phyloP scores from a whole-genome alignment of 64 coral and sea anemone species.

The Dendrophyllia cribrosa region DNA sequence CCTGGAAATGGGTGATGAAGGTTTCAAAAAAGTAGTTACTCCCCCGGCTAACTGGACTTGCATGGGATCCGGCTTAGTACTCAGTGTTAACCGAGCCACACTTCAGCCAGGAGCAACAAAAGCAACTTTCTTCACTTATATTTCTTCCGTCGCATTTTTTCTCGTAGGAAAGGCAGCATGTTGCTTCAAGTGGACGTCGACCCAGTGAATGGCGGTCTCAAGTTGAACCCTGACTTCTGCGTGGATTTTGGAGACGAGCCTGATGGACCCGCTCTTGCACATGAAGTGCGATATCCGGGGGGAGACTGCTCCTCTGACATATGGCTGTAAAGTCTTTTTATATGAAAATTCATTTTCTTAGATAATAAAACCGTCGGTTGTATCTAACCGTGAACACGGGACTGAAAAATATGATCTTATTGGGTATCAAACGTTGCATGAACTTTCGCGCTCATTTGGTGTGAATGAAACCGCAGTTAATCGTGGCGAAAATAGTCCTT shows the following conservation, averaged over 20 bases:
- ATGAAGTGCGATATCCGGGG: slow-evolving; percentile 96
- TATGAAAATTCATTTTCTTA: neutral
- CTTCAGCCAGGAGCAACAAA: neutral
- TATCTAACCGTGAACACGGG: too few relatives aligned
- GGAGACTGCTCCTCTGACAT: slow-evolving; percentile 99
- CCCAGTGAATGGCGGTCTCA: slow-evolving; percentile 81
- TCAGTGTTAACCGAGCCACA: too few relatives aligned
- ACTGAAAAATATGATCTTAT: too few relatives aligned
- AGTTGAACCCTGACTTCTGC: slow-evolving; percentile 91
- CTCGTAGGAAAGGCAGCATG: slow-evolving; percentile 84
- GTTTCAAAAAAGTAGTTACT: too few relatives aligned
- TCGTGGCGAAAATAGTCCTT: too few relatives aligned
- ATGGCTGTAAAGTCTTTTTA: slow-evolving; percentile 66
- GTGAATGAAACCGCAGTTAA: too few relatives aligned
- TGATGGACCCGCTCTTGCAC: slow-evolving; percentile 88
- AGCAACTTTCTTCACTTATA: neutral
- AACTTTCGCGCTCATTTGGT: too few relatives aligned
- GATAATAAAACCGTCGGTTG: neutral
- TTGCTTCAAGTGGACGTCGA: slow-evolving; percentile 87
- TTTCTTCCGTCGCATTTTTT: neutral
- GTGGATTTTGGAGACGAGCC: slow-evolving; percentile 98
- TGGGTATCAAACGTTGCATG: too few relatives aligned
- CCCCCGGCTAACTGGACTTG: too few relatives aligned
- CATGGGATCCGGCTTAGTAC: too few relatives aligned
- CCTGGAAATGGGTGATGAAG: too few relatives aligned